A percentile compares a stretch with the other conserved stretches of the same genome.
phyloP scores from a whole-genome alignment of 2,113 vertebrate genomes.

The Tetraodon nigroviridis region DNA sequence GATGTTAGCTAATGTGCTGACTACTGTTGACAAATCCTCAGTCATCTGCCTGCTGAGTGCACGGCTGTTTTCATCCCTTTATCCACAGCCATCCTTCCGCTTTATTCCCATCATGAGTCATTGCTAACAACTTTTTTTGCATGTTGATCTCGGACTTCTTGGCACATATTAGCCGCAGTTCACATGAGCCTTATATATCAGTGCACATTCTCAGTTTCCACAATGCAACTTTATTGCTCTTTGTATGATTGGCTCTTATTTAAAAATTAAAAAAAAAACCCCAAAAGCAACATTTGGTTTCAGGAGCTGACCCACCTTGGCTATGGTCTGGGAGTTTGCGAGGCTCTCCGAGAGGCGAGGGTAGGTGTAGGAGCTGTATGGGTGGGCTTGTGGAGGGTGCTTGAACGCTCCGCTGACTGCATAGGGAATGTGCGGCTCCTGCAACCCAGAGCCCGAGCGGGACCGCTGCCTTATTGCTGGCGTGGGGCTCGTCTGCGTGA shows the following conservation, averaged over 20 bases:
- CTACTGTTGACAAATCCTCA: too few relatives aligned
- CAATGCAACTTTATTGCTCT: too few relatives aligned
- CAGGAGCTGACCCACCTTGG: slow-evolving; percentile 83
- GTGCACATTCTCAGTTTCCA: too few relatives aligned
- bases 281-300: not conserved
- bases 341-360: slow-evolving; percentile 89
- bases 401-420: slow-evolving; percentile 83
- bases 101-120: too few relatives aligned
- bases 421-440: slow-evolving; percentile 88
- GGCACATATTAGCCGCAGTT: too few relatives aligned
- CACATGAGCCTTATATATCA: too few relatives aligned
- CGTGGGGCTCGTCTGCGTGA: slow-evolving; percentile 87
- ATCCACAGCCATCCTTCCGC: too few relatives aligned
- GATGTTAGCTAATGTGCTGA: too few relatives aligned
- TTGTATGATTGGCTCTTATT: not conserved
- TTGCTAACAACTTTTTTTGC: too few relatives aligned
- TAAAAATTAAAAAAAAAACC: not conserved
- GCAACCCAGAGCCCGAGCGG: slow-evolving; percentile 90
- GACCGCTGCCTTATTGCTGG: slow-evolving; percentile 92
- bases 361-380: slow-evolving; percentile 97
- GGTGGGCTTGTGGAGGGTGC: slow-evolving; percentile 84
- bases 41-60: too few relatives aligned
- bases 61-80: too few relatives aligned
- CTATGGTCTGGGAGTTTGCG: slow-evolving; percentile 75
- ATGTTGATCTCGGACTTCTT: too few relatives aligned